Percentiles rank a stretch among this genome's conserved stretches.
phyloP scores from a whole-genome alignment of 2,113 vertebrate species.

The Camelus bactrianus region DNA sequence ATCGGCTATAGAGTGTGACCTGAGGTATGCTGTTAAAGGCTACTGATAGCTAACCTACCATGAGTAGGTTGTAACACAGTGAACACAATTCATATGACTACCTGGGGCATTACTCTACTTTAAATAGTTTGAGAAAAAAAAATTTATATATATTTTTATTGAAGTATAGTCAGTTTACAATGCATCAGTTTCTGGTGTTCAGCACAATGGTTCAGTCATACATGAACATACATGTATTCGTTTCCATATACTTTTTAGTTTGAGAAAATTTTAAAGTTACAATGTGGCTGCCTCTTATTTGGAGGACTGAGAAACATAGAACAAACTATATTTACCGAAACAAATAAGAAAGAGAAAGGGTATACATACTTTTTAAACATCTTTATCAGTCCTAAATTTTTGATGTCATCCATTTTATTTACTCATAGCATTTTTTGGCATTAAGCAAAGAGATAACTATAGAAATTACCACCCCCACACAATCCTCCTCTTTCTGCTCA shows the following conservation, averaged over 20 bases:
- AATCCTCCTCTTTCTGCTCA: not conserved
- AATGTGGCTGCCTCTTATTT: not conserved
- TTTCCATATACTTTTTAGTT: not conserved
- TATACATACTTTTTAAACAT: not conserved
- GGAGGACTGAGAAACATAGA: not conserved
- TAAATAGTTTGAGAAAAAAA: not conserved
- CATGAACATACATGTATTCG: no score
- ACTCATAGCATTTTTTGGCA: not conserved
- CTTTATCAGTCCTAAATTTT: slow-evolving; percentile 36
- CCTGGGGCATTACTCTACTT: not conserved
- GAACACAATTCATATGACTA: not conserved
- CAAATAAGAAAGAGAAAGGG: not conserved
- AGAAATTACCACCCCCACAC: not conserved
- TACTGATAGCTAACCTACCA: not conserved
- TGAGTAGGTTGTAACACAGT: not conserved
- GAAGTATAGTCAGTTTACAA: no score
- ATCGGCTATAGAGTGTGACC: not conserved
- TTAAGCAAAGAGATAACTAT: slow-evolving; percentile 1
- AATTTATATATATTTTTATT: not conserved
- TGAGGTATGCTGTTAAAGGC: not conserved
- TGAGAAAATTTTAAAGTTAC: slow-evolving; percentile 8
- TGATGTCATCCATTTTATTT: slow-evolving; percentile 29
- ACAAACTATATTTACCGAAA: not conserved
- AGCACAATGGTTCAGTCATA: no score
- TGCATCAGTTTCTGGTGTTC: no score